Base-by-base conservation (phyloP, 1,140 invertebrate genomes). In the Lepidurus packardi region DNA sequence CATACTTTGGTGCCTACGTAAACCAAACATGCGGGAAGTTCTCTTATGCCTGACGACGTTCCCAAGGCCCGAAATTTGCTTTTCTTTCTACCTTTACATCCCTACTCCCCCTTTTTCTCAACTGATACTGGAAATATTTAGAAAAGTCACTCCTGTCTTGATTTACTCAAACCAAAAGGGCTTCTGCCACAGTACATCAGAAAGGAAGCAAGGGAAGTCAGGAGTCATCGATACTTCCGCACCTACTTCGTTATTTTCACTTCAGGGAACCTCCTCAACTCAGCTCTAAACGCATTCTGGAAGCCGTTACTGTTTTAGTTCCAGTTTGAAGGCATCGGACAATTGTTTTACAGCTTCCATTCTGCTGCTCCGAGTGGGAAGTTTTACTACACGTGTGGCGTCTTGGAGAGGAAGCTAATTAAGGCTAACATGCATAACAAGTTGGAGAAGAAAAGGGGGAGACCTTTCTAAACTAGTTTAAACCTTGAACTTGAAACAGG, bases 211-310 rank as follows among this genome's bases (percentile, higher is more conserved):
- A 65, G 53, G 53, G 53, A 7, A 65, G 53, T 65, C 53, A 65
- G 16, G 34, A 65, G 13, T 16, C 53, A 65, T 65, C 53, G 53
- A 65, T 65, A 65, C 53, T 65, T 65, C 53, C 53, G 53, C 53
- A 65, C 53, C 53, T 34, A 34, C 34, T 34, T 21, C 53, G 53
- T 65, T 65, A 65, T 65, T 65, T 65, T 13, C 6, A 7, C 13
- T 65, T 65, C 53, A 5, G 21, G 16, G 8, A 16, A 9, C 16
- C 21, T n/a, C 53, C 53, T 65, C n/a, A 7, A 21, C 16, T 21
- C 34, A 34, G 4, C 34, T 34, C 34, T 65, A n/a, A 7, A 4
- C 3, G 16, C 53, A 21, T 65, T 65, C 53, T 65, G 53, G 53
- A 65, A 65, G 53, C 53, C 1, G 21, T 65, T 65, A n/a, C 21